Evolutionary conservation across 2,797 vertebrate genomes (phyloP).

Genomic region (Tauraco hartlaubi): DNA sequence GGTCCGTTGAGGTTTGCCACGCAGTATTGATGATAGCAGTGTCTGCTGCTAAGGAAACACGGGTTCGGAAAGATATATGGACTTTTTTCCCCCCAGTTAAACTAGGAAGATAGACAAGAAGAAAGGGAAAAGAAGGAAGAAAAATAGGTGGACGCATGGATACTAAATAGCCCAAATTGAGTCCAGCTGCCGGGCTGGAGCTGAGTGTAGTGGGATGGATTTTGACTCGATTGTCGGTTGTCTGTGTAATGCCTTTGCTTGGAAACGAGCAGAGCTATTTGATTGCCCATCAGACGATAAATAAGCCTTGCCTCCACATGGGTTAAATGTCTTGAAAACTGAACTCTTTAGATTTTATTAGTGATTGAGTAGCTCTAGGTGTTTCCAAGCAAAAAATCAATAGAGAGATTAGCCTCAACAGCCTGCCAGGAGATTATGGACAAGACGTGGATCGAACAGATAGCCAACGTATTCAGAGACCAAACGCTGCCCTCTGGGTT

Average conservation of each 20-base stretch:
- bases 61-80: not conserved
- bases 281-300: not conserved
- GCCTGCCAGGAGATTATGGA: not conserved
- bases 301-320: not conserved
- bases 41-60: not conserved
- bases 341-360: not conserved
- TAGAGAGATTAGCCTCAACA: not conserved
- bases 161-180: not conserved
- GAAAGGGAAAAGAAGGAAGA: not conserved
- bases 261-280: not conserved
- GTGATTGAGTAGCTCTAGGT: conserved; percentile 8
- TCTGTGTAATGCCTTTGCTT: not conserved
- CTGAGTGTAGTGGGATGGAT: not conserved
- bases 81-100: not conserved
- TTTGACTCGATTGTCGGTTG: not conserved
- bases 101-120: not conserved
- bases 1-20: not conserved
- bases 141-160: accelerated
- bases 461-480: not conserved
- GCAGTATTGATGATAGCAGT: too few species aligned
- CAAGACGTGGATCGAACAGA: accelerated
- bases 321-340: not conserved
- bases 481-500: accelerated
- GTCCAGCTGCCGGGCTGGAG: not conserved
- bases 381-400: conserved; percentile 45